A percentile compares a stretch with the other conserved stretches of the same genome.
Evolutionary conservation across 1,140 invertebrate genomes (phyloP).

Genomic region (Coptotermes formosanus): DNA sequence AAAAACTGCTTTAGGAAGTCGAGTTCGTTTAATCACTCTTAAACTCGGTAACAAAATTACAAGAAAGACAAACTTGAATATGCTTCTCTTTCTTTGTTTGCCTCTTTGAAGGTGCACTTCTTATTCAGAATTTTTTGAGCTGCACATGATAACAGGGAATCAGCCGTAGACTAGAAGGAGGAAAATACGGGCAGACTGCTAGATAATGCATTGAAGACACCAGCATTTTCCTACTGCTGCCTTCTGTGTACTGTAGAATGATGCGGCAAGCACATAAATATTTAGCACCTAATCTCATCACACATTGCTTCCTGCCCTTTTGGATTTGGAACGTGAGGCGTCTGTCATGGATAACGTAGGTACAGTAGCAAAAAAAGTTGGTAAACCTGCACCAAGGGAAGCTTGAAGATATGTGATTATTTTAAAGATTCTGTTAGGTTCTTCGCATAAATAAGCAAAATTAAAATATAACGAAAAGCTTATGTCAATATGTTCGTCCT

Average conservation of each 20-base stretch:
- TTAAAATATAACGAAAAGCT: no score
- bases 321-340: background rate
- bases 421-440: no score
- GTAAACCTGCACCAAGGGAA: background rate
- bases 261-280: background rate
- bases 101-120: no score
- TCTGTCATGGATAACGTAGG: background rate
- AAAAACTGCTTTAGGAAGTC: no score
- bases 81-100: no score
- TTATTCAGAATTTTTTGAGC: background rate
- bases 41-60: no score
- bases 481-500: no score
- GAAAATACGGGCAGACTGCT: background rate
- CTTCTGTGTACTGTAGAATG: background rate
- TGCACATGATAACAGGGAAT: background rate
- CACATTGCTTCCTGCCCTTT: background rate
- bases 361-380: background rate
- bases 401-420: no score
- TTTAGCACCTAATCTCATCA: conserved; percentile 8
- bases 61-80: no score
- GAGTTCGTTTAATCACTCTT: no score
- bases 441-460: no score
- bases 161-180: background rate
- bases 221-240: background rate
- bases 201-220: background rate